These are phyloP conservation scores for Artibeus jamaicensis DNA, from an alignment of 2,797 vertebrate genomes.

Conservation along the genomic window DNA sequence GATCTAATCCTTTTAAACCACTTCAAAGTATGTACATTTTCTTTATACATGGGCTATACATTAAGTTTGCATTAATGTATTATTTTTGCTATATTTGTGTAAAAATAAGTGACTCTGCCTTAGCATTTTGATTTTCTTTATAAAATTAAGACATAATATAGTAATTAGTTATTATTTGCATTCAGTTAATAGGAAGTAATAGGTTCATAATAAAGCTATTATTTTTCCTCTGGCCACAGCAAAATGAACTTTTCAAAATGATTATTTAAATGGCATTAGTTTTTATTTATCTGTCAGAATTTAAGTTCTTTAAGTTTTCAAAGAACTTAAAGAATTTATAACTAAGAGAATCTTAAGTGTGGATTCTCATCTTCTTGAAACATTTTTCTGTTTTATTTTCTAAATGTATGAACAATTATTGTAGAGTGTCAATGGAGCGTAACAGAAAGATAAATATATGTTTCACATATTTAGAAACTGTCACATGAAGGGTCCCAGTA, in stretches of 20 bases:
- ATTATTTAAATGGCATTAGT: not conserved
- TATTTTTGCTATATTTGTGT: not conserved
- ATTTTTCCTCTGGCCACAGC: not conserved
- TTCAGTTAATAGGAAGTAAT: not conserved
- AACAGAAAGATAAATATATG: not conserved
- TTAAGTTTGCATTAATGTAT: not conserved
- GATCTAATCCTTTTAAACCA: not conserved
- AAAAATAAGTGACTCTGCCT: not conserved
- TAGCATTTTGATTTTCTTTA: not conserved
- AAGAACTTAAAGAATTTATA: not conserved
- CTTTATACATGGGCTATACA: not conserved
- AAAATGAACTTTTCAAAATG: not conserved
- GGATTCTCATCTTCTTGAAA: not conserved
- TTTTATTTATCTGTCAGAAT: not conserved
- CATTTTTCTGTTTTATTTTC: not conserved
- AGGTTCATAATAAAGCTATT: not conserved
- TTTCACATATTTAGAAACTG: not conserved
- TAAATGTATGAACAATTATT: not conserved
- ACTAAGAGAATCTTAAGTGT: not conserved
- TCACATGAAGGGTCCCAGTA: not conserved
- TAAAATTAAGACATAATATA: not conserved
- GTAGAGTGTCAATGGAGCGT: not conserved
- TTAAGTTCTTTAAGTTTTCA: no score
- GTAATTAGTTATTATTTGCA: not conserved
- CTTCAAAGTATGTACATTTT: not conserved